Conservation (phyloP, 1,140 invertebrate species). For the Dreissena rostriformis region DNA sequence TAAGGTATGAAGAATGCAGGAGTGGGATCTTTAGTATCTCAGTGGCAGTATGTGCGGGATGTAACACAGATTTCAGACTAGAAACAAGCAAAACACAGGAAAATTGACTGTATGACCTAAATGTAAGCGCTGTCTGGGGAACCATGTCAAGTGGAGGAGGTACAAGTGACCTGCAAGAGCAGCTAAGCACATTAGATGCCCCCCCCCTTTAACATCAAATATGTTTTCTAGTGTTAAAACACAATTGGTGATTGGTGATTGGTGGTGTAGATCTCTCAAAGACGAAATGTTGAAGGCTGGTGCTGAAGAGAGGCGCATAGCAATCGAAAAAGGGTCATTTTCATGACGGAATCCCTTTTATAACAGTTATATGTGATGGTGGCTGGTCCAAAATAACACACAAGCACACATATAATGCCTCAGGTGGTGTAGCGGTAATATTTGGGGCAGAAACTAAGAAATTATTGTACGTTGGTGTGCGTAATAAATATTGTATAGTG, state of each 20-base stretch:
- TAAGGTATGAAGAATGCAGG: too few relatives aligned
- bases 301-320: constrained; percentile 50
- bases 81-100: too few relatives aligned
- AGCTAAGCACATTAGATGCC: constrained; percentile 32
- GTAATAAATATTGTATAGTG: constrained; percentile 79
- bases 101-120: constrained; percentile 33
- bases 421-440: constrained; percentile 67
- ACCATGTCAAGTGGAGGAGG: constrained; percentile 48
- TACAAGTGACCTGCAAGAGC: constrained; percentile 32
- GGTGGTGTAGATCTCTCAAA: constrained; percentile 37
- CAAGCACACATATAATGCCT: constrained; percentile 54
- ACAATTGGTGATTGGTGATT: constrained; percentile 15
- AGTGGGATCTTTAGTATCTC: too few relatives aligned
- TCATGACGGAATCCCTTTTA: constrained; percentile 40
- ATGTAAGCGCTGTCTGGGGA: constrained; percentile 49
- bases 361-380: constrained; percentile 56
- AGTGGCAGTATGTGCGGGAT: too few relatives aligned
- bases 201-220: constrained; percentile 11
- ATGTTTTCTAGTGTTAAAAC: neutral
- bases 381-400: constrained; percentile 54
- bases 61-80: too few relatives aligned
- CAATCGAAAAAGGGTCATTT: constrained; percentile 51
- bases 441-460: constrained; percentile 77
- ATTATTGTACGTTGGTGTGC: constrained; percentile 77
- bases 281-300: constrained; percentile 42